Evolutionary conservation across 2,113 vertebrate species (phyloP).

Genomic region (Xenopus laevis): DNA sequence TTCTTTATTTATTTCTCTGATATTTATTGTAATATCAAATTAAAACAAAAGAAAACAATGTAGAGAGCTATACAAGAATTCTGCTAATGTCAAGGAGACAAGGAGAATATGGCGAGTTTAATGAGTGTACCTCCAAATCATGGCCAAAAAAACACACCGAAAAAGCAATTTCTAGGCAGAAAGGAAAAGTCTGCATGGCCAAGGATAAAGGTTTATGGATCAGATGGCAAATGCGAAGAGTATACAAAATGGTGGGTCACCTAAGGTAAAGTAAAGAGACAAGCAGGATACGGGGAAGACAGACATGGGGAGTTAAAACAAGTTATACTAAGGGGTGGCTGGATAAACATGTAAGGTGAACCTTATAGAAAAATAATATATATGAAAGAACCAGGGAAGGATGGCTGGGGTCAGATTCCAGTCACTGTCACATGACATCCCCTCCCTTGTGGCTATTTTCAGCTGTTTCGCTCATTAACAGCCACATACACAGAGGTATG

Average conservation of each 20-base stretch:
- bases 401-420: slow-evolving; percentile 34
- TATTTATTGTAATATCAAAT: too few species aligned
- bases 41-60: too few species aligned
- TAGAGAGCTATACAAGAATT: too few species aligned
- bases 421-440: slow-evolving; percentile 16
- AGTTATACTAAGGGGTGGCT: neutral
- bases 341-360: neutral
- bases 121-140: too few species aligned
- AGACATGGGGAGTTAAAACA: neutral
- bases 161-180: too few species aligned
- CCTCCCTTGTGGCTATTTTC: slow-evolving; percentile 29
- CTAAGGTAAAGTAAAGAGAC: slow-evolving; percentile 6
- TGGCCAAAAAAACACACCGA: too few species aligned
- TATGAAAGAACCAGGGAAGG: slow-evolving; percentile 7
- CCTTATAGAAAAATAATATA: neutral
- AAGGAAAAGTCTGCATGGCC: too few species aligned
- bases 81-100: too few species aligned
- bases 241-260: neutral
- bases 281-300: neutral
- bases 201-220: too few species aligned
- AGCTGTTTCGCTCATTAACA: slow-evolving; percentile 17
- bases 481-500: slow-evolving; percentile 35
- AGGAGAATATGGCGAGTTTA: too few species aligned
- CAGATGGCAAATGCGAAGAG: too few species aligned
- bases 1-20: too few species aligned